phyloP scores from a whole-genome alignment of 2,888 invertebrate genomes.

The Tupiocoris notatus region DNA sequence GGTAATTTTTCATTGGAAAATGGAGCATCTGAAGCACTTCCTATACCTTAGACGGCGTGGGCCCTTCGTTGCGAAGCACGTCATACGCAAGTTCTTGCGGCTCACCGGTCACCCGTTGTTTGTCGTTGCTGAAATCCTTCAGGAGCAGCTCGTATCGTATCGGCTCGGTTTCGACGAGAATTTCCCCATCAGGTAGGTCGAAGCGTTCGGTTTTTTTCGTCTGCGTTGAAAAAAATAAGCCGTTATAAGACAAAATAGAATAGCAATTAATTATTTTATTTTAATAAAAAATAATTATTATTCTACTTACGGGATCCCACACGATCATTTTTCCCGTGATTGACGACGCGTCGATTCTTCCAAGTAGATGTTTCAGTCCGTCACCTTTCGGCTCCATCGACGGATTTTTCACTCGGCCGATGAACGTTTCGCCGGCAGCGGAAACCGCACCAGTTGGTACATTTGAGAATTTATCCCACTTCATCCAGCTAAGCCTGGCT shows the following conservation, averaged over 20 bases:
- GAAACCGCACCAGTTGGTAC: conserved; percentile 69
- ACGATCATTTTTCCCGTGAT: conserved; percentile 69
- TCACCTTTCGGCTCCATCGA: conserved; percentile 50
- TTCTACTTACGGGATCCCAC: conserved; percentile 59
- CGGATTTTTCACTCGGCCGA: conserved; percentile 53
- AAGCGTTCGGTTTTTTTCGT: conserved; percentile 58
- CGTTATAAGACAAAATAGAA: background rate
- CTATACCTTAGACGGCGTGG: too few species aligned
- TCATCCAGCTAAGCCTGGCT: conserved; percentile 71
- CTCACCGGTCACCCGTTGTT: conserved; percentile 59
- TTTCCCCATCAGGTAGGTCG: conserved; percentile 66
- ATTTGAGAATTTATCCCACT: conserved; percentile 68
- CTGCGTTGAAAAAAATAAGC: background rate
- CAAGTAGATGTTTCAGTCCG: conserved; percentile 63
- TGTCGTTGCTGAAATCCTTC: conserved; percentile 61
- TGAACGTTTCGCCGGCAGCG: conserved; percentile 56
- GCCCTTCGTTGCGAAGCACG: conserved; percentile 58
- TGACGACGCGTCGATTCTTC: conserved; percentile 62
- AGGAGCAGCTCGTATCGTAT: conserved; percentile 70
- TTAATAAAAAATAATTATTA: background rate
- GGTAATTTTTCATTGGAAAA: too few species aligned
- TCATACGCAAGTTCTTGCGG: conserved; percentile 58
- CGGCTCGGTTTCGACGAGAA: conserved; percentile 79
- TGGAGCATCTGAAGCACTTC: too few species aligned
- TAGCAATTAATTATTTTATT: background rate